Base-by-base conservation (phyloP, 2,888 invertebrate genomes). In the Acanthosepion lycidas region DNA sequence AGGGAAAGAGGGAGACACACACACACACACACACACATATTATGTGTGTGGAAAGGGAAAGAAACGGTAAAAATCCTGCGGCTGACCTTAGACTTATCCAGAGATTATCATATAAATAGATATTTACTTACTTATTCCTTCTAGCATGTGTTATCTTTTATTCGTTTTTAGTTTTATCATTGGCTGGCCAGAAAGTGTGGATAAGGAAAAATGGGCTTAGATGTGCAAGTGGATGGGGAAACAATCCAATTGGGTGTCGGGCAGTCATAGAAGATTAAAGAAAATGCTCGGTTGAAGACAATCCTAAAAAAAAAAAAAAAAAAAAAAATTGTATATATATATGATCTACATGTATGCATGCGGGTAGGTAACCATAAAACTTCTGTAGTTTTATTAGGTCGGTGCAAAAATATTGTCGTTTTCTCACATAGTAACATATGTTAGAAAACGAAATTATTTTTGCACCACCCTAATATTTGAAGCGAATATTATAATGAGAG, bases 101-200 rank as follows among this genome's bases (percentile, higher is more conserved):
- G 64, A 64, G 64, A 64, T 64, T 64, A 64, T 64, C 64, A 64
- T 64, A 64, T 64, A 64, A 64, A 64, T 64, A 64, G 64, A 64
- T 64, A 64, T 15, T 51, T 51, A 51, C 51, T 51, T 51, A 51
- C 51, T 64, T 64, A 64, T 64, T 64, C 26, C 64, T 26, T 64
- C 64, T 1, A 28, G 64, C 64, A 64, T 23, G 64, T 28, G 20
- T 5, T 64, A 23, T 6, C 20, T 26, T 64, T 64, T 64, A 51
- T 51, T 12, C 15, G 15, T 6, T 51, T 51, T 64, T 23, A 64
- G 20, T 23, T 64, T 26, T 64, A 3, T 51, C 64, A 64, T 64
- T 64, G 64, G 64, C 26, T 64, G 26, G 64, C 0, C 51, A 23
- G 26, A 64, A 64, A 26, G 64, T 64, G 26, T 8, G 64, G 64